A percentile compares a stretch with the other conserved stretches of the same genome.
Evolutionary conservation across 2,888 invertebrate species (phyloP).

Genomic region (Graphium colonna): DNA sequence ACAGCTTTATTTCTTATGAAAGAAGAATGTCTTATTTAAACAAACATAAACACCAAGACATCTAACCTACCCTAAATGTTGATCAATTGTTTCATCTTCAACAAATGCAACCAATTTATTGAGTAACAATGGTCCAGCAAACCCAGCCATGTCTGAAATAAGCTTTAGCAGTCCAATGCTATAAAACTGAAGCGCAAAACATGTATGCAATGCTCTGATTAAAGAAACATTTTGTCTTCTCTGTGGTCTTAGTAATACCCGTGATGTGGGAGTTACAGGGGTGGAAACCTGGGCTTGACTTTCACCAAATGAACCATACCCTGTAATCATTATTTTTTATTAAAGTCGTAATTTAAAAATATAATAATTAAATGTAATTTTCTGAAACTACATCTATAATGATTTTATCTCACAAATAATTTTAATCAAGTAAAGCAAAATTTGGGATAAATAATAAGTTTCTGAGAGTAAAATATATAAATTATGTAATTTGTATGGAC

Average conservation of each 20-base stretch:
- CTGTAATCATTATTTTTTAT: constrained; percentile 30
- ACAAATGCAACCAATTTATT: constrained; percentile 90
- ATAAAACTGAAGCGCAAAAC: constrained; percentile 91
- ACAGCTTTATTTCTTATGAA: too few relatives aligned
- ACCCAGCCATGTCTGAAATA: constrained; percentile 89
- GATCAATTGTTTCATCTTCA: constrained; percentile 84
- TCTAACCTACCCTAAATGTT: constrained; percentile 80
- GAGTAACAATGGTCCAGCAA: constrained; percentile 93
- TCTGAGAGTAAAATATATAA: too few relatives aligned
- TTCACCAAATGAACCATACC: constrained; percentile 64
- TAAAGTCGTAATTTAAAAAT: neutral
- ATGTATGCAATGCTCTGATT: constrained; percentile 84
- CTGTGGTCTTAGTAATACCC: constrained; percentile 51
- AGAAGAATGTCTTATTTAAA: too few relatives aligned
- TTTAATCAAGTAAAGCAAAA: too few relatives aligned
- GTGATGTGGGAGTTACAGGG: constrained; percentile 61
- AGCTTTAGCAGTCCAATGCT: constrained; percentile 91
- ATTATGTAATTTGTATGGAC: too few relatives aligned
- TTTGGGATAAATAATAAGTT: too few relatives aligned
- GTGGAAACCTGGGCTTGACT: constrained; percentile 53
- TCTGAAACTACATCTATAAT: neutral
- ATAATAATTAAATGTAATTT: constrained; percentile 1
- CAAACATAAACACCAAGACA: neutral
- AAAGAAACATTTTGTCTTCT: constrained; percentile 77
- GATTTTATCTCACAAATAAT: too few relatives aligned